A percentile compares a stretch with the other conserved stretches of the same genome.
These are phyloP conservation scores for Oncorhynchus gorbuscha DNA, from an alignment of 2,113 vertebrate species.

Conservation along the genomic window DNA sequence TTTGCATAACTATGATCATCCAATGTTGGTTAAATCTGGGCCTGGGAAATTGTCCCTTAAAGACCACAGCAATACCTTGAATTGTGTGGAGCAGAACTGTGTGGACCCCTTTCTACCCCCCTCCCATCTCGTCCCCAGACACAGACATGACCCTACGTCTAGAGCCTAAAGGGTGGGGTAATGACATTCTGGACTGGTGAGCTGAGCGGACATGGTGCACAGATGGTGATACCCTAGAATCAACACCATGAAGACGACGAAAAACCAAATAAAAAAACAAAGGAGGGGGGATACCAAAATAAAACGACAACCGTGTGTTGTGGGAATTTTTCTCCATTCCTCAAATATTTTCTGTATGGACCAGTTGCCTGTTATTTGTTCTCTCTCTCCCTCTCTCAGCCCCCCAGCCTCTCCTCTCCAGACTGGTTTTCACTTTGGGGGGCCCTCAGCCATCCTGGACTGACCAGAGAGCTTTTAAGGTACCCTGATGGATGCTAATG, in stretches of 20 bases:
- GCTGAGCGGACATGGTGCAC: constrained; percentile 49
- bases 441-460: constrained; percentile 79
- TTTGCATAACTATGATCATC: no score
- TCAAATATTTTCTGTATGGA: constrained; percentile 72
- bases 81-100: background rate
- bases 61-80: background rate
- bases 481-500: constrained; percentile 89
- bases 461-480: constrained; percentile 84
- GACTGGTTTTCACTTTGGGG: constrained; percentile 82
- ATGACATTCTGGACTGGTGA: constrained; percentile 39
- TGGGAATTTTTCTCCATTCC: constrained; percentile 66
- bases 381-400: constrained; percentile 60
- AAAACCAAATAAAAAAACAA: background rate
- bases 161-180: constrained; percentile 39
- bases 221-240: constrained; percentile 62
- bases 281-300: constrained; percentile 15
- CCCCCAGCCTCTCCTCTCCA: constrained; percentile 68
- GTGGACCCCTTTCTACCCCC: background rate
- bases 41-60: no score
- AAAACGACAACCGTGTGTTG: constrained; percentile 53
- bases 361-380: constrained; percentile 72
- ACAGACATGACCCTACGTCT: constrained; percentile 49
- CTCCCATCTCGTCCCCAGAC: constrained; percentile 14
- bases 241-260: constrained; percentile 29
- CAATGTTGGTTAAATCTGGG: no score